Percentiles rank a stretch among this genome's conserved stretches.
phyloP scores from a whole-genome alignment of 2,113 vertebrate genomes.

The Tricholaema leucomelas region DNA sequence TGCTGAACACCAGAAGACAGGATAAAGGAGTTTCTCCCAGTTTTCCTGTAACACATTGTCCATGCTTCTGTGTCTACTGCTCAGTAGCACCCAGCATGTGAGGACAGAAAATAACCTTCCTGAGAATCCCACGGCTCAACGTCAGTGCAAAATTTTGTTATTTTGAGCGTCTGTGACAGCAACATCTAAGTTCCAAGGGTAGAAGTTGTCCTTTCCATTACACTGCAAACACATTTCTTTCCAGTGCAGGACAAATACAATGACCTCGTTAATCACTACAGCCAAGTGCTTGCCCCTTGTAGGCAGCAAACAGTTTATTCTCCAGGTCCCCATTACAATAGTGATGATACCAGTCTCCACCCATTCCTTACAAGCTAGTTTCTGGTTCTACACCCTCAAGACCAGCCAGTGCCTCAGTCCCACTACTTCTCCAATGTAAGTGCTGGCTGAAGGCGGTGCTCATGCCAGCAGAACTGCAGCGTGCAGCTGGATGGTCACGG shows the following conservation, averaged over 20 bases:
- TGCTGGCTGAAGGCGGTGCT: neutral
- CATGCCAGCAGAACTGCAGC: fast-evolving
- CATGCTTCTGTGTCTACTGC: neutral
- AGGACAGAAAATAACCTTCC: neutral
- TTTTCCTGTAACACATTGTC: neutral
- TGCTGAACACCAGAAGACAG: neutral
- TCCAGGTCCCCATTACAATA: neutral
- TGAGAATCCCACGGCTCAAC: neutral
- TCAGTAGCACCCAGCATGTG: neutral
- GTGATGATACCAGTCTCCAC: neutral
- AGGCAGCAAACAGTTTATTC: neutral
- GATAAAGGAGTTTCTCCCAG: neutral
- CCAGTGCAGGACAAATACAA: neutral
- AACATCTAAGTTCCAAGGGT: neutral
- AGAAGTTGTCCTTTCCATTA: neutral
- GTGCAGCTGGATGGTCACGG: fast-evolving
- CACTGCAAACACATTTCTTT: neutral
- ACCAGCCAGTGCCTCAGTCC: neutral
- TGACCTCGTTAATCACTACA: neutral
- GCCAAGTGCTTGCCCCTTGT: neutral
- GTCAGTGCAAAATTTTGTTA: neutral
- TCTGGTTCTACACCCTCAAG: neutral
- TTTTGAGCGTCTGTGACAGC: neutral
- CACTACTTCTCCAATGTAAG: fast-evolving
- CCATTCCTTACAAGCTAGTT: fast-evolving